phyloP scores from a whole-genome alignment of 2,113 vertebrate genomes.

The Paradoxurus hermaphroditus region DNA sequence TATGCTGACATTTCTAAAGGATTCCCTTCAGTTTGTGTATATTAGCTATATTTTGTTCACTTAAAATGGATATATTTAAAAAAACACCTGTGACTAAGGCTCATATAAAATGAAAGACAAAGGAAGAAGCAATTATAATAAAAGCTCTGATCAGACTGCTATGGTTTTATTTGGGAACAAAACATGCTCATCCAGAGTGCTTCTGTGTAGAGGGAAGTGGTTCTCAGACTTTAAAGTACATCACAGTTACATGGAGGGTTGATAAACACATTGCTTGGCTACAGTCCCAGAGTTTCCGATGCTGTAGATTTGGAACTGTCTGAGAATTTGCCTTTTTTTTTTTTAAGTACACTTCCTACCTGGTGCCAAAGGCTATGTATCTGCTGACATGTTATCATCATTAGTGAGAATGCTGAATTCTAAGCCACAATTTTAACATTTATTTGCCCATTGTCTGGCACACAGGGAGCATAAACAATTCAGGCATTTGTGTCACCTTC shows the following conservation, averaged over 20 bases:
- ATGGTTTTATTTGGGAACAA: background rate
- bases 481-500: background rate
- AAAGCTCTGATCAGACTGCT: background rate
- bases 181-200: background rate
- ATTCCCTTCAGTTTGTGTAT: background rate
- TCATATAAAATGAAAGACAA: constrained; percentile 22
- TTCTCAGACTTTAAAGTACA: background rate
- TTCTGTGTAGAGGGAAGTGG: background rate
- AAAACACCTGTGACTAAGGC: background rate
- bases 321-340: background rate
- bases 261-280: background rate
- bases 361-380: background rate
- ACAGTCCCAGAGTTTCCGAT: background rate
- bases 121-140: constrained; percentile 1
- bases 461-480: background rate
- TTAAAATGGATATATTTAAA: constrained; percentile 27
- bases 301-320: background rate
- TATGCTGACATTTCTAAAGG: background rate
- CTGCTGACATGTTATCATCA: background rate
- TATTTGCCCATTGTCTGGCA: background rate
- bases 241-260: background rate
- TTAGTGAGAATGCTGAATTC: background rate
- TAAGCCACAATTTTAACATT: background rate
- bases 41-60: constrained; percentile 33
- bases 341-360: background rate